phyloP scores from a whole-genome alignment of 2,888 invertebrate genomes.

The Boloria selene region DNA sequence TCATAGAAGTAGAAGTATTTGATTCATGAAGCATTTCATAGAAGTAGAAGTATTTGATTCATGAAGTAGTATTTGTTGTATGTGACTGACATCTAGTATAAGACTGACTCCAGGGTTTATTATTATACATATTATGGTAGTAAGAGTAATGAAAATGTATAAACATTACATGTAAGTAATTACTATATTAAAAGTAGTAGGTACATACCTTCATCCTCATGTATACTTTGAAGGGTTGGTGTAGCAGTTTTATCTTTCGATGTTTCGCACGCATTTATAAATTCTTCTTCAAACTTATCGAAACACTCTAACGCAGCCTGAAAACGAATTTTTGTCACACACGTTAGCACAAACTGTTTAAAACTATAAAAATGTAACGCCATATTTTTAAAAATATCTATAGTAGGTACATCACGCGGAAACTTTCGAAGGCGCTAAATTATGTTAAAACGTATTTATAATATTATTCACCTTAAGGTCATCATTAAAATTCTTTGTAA shows the following conservation, averaged over 20 bases:
- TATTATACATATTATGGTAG: no score
- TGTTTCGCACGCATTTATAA: constrained; percentile 56
- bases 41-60: no score
- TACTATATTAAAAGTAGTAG: neutral
- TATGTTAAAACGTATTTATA: constrained; percentile 14
- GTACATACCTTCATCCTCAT: constrained; percentile 66
- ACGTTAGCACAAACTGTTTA: constrained; percentile 35
- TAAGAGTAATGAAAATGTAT: no score
- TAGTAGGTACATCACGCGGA: constrained; percentile 17
- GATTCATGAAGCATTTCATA: no score
- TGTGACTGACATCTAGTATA: no score
- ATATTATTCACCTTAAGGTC: constrained; percentile 63
- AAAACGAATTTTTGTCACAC: constrained; percentile 46
- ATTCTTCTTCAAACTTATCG: constrained; percentile 67
- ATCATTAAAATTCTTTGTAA: constrained; percentile 57
- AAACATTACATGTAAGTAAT: neutral
- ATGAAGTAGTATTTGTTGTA: no score
- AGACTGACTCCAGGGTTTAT: no score
- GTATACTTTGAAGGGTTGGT: constrained; percentile 67
- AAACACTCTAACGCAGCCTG: constrained; percentile 62
- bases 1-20: no score
- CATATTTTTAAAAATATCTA: constrained; percentile 16
- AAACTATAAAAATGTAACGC: constrained; percentile 23
- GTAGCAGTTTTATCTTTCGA: constrained; percentile 58
- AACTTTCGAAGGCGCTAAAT: neutral